Evolutionary conservation across 2,113 vertebrate genomes (phyloP).

Genomic region (Poecilia latipinna): DNA sequence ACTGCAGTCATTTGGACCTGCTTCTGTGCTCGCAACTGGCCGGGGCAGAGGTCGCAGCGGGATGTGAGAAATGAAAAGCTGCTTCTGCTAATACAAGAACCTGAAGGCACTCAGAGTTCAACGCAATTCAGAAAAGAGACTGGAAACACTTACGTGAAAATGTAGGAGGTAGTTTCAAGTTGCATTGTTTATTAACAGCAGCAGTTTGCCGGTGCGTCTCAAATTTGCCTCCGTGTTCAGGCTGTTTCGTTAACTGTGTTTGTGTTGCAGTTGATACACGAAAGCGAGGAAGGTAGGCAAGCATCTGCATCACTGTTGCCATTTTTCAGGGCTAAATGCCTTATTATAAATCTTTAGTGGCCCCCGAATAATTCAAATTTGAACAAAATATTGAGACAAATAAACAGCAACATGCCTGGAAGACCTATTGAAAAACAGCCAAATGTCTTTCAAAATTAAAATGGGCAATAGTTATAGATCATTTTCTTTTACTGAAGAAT

Average conservation of each 20-base stretch:
- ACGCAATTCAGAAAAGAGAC: slow-evolving; percentile 3
- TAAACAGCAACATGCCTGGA: too few species aligned
- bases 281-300: slow-evolving; percentile 19
- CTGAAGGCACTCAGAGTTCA: slow-evolving; percentile 1
- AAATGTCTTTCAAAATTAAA: too few species aligned
- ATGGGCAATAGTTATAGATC: too few species aligned
- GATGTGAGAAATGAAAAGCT: slow-evolving; percentile 31
- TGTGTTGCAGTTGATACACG: slow-evolving; percentile 40
- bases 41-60: slow-evolving; percentile 28
- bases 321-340: not conserved
- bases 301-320: not conserved
- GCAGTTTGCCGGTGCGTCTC: slow-evolving; percentile 22
- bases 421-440: too few species aligned
- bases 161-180: slow-evolving; percentile 8
- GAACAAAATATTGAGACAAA: too few species aligned
- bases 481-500: too few species aligned
- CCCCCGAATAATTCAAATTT: too few species aligned
- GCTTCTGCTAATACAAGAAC: slow-evolving; percentile 27
- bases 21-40: slow-evolving; percentile 23
- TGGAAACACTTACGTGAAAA: slow-evolving; percentile 10
- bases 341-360: not conserved
- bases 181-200: slow-evolving; percentile 38
- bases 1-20: slow-evolving; percentile 46
- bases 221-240: slow-evolving; percentile 31
- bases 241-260: slow-evolving; percentile 24